Percentiles rank a stretch among this genome's conserved stretches.
These are phyloP conservation scores for Uropetala carovei DNA, from an alignment of 2,888 invertebrate genomes.

Conservation along the genomic window DNA sequence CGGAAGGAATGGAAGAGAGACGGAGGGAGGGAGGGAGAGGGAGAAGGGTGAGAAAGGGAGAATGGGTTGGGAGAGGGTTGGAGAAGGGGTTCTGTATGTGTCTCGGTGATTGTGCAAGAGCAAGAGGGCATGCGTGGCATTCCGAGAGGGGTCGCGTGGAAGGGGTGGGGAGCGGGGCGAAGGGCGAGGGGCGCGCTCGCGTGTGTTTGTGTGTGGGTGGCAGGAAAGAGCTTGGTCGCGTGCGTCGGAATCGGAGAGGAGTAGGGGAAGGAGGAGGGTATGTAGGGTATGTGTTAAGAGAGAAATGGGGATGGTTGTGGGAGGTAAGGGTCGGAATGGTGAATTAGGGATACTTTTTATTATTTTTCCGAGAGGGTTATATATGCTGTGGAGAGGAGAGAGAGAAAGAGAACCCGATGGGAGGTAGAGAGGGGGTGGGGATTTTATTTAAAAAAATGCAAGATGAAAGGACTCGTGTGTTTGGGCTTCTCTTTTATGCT, in stretches of 20 bases:
- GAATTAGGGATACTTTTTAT: not conserved
- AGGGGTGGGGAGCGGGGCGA: not conserved
- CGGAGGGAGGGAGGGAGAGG: not conserved
- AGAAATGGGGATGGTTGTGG: too few species aligned
- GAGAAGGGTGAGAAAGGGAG: not conserved
- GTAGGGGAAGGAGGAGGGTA: not conserved
- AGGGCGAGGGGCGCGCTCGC: not conserved
- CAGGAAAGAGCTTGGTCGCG: slow-evolving; percentile 1
- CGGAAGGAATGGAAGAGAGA: not conserved
- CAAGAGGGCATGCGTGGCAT: not conserved
- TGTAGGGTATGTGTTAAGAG: too few species aligned
- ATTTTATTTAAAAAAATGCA: not conserved
- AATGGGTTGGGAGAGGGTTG: not conserved
- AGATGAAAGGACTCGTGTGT: not conserved
- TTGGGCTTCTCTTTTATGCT: not conserved
- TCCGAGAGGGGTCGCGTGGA: not conserved
- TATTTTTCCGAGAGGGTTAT: not conserved
- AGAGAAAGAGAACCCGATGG: not conserved
- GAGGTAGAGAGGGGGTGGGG: not conserved
- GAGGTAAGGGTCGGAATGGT: not conserved
- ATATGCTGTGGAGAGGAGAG: not conserved
- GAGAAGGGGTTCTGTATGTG: not conserved
- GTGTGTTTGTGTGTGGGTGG: not conserved
- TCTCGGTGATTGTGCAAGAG: not conserved
- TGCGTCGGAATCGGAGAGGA: not conserved